Evolutionary conservation across 2,888 invertebrate genomes (phyloP), one percentile per base, ranked within the genome.

Genomic region (Hydrotaea diabolus): DNA sequence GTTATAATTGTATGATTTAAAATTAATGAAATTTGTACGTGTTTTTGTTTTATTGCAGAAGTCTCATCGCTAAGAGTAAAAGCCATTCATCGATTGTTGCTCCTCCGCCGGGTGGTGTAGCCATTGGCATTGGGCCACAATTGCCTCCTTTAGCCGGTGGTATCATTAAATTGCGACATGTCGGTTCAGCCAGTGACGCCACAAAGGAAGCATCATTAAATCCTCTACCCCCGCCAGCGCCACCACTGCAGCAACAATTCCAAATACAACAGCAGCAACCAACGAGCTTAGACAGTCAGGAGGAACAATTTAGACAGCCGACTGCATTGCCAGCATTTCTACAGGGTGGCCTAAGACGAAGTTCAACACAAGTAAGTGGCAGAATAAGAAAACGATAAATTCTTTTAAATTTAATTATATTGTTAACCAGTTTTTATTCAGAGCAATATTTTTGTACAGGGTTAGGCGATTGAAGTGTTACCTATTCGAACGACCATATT

Each of bases 61-160:
- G 88, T 87, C 89, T 89, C 86, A 90, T 92, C 87, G 90, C 92
- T 72, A 92, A 92, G 90, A 92, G 92, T 88, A 92, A 92, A 89
- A 92, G 92, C 89, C 90, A 92, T 87, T 92, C 92, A 87, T 88
- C 89, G 83, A 87, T 90, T 73, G 82, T 57, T 71, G 79, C 57
- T 59, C 88, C 88, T 78, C 88, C 89, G 82, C 87, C 87, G 84
- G 88, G 88, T 77, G 87, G 85, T 26, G 53, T 87, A 69, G 85
- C 88, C 83, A 86, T 87, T 86, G 89, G 88, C 80, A 87, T 91
- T 88, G 91, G 90, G 84, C 90, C 90, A 86, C 90, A 91, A 87
- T 86, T 91, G 87, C 91, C 91, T 83, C 91, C 92, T 86, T 83
- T 91, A 78, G 87, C 87, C 81, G 88, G 90, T 86, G 89, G 90